Conservation (phyloP, 2,797 vertebrate genomes). For the Sciaenops ocellatus region DNA sequence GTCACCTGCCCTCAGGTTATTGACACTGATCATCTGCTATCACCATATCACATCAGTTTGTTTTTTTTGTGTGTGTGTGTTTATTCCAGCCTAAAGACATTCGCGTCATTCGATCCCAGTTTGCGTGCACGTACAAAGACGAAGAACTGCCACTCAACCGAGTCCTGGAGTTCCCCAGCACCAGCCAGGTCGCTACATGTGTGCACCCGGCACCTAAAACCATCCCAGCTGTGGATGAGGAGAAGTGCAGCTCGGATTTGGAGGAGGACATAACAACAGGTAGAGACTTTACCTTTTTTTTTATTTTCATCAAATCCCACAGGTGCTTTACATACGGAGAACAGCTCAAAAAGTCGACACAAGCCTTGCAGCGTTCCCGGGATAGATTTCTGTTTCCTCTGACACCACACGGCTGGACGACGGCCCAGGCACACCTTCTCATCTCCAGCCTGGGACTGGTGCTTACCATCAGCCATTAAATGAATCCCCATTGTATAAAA, state of each 20-base stretch:
- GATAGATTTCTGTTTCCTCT: slow-evolving; percentile 75
- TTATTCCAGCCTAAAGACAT: slow-evolving; percentile 82
- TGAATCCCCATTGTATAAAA: slow-evolving; percentile 82
- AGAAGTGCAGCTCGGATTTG: slow-evolving; percentile 20
- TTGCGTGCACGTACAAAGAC: slow-evolving; percentile 94
- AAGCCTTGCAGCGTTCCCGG: slow-evolving; percentile 41
- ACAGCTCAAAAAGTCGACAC: slow-evolving; percentile 58
- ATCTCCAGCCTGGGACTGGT: slow-evolving; percentile 76
- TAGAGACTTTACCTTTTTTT: slow-evolving; percentile 33
- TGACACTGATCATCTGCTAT: slow-evolving; percentile 17
- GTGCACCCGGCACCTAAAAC: slow-evolving; percentile 72
- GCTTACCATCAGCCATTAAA: slow-evolving; percentile 83
- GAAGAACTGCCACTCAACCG: slow-evolving; percentile 83
- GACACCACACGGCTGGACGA: slow-evolving; percentile 76
- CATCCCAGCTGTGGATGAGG: slow-evolving; percentile 16
- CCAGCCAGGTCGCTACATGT: slow-evolving; percentile 78
- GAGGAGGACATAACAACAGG: slow-evolving; percentile 52
- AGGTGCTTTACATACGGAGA: slow-evolving; percentile 28
- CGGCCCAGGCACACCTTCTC: slow-evolving; percentile 73
- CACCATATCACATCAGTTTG: slow-evolving; percentile 1
- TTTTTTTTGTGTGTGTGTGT: neutral
- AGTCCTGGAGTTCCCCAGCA: slow-evolving; percentile 79
- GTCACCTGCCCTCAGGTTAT: slow-evolving; percentile 5
- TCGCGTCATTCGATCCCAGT: slow-evolving; percentile 91
- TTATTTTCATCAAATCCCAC: slow-evolving; percentile 2